Conservation (phyloP, 2,113 vertebrate species). For the Speoplatyrhinus poulsoni region DNA sequence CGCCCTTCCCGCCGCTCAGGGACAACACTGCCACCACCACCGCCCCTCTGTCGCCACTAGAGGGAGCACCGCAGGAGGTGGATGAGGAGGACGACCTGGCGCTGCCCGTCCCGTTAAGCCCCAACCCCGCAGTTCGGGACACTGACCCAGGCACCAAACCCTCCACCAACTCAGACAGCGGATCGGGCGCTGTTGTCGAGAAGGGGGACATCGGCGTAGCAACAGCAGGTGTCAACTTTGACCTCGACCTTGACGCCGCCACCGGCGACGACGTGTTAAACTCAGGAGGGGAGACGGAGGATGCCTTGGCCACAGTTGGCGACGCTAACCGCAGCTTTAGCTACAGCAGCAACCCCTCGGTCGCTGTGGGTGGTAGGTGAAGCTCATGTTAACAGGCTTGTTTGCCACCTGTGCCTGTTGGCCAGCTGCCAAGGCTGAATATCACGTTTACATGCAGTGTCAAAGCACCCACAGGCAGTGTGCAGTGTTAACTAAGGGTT, state of each 20-base stretch:
- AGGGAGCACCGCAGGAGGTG: slow-evolving; percentile 67
- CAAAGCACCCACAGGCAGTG: no score
- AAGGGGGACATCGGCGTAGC: neutral
- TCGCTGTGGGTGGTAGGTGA: slow-evolving; percentile 73
- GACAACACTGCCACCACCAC: slow-evolving; percentile 35
- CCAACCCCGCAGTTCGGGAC: slow-evolving; percentile 1
- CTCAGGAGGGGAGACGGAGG: neutral
- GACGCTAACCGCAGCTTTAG: slow-evolving; percentile 29
- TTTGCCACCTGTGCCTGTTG: neutral
- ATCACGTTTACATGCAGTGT: no score
- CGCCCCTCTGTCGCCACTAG: slow-evolving; percentile 67
- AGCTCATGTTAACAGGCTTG: slow-evolving; percentile 9
- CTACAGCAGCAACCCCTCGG: slow-evolving; percentile 50
- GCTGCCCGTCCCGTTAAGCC: slow-evolving; percentile 65
- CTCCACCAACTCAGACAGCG: neutral
- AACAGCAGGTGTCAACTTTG: neutral
- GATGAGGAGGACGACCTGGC: slow-evolving; percentile 61
- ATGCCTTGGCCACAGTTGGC: slow-evolving; percentile 24
- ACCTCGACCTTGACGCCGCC: slow-evolving; percentile 16
- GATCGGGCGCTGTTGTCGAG: neutral
- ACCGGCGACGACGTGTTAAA: slow-evolving; percentile 1
- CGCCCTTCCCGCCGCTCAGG: slow-evolving; percentile 56
- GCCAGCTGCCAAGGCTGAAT: neutral
- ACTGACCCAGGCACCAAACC: neutral
- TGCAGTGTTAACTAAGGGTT: no score